Evolutionary conservation across 2,888 invertebrate species (phyloP).

Genomic region (Tuta absoluta): DNA sequence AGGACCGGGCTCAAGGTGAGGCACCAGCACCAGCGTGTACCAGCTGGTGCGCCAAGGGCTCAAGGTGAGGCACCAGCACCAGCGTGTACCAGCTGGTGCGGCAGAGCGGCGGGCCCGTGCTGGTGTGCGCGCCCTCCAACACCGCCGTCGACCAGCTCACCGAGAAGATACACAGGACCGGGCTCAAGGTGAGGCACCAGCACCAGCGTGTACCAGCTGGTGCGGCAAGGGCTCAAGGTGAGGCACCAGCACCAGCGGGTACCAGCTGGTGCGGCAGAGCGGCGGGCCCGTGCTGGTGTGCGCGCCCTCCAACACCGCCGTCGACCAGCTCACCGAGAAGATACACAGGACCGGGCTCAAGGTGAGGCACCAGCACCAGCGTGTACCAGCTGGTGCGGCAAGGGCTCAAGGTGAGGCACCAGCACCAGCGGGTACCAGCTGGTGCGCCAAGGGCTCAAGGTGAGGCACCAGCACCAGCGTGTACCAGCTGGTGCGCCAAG

Average conservation of each 20-base stretch:
- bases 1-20: constrained; percentile 92
- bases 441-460: no score
- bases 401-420: no score
- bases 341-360: constrained; percentile 98
- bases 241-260: neutral
- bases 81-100: neutral
- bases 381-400: no score
- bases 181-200: constrained; percentile 83
- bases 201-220: no score
- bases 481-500: constrained; percentile 67
- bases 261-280: constrained; percentile 79
- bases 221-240: no score
- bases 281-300: constrained; percentile 98
- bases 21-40: neutral
- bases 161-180: constrained; percentile 98
- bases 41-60: no score
- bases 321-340: constrained; percentile 99
- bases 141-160: constrained; percentile 99
- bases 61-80: no score
- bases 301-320: constrained; percentile 99
- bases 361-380: constrained; percentile 30
- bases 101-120: constrained; percentile 95
- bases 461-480: neutral
- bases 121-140: constrained; percentile 99
- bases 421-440: neutral